Base-by-base conservation (phyloP, 2,797 vertebrate genomes). In the Schizopygopsis pylzovi region DNA sequence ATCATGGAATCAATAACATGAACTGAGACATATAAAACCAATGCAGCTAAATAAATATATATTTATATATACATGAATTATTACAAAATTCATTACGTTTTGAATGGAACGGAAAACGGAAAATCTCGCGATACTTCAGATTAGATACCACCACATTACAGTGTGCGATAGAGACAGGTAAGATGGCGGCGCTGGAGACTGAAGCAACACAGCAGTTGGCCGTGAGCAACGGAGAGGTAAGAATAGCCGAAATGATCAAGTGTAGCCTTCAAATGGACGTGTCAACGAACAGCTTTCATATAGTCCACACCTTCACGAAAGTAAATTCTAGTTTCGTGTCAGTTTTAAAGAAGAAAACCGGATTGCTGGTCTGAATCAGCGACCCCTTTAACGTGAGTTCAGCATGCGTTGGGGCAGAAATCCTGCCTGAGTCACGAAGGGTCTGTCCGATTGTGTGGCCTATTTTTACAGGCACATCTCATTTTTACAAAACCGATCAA, bases 161-260 rank as follows among this genome's bases (percentile, higher is more conserved):
- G 91, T 91, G 92, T 91, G 93, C 90, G 94, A 94, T 85, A 93
- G 93, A 94, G 94, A 95, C 93, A 90, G 92, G 92, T 92, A 94
- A 96, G 95, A 96, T 96, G 96, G 95, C 96, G 95, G 94, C 95
- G 92, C 95, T 94, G 95, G 95, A 94, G 93, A 95, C 91, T 82
- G 92, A 93, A 90, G 92, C 92, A 80, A 45, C 92, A 63, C 92
- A 87, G 87, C 86, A 93, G 89, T 88, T 90, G 43, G 85, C 90
- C 88, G 92, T 91, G 84, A 94, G 93, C 92, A 96, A 96, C 92
- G 95, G 96, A 93, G 95, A 96, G 96, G 96, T 96, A 95, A 95
- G 92, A 92, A 83, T 89, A 70, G 91, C 90, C 91, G 88, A 93
- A 91, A 54, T 15, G 0, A n/a, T n/a, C 0, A 16, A 52, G 3